phyloP scores from a whole-genome alignment of 2,797 vertebrate species.

The Microctenopoma stevenorrisi region DNA sequence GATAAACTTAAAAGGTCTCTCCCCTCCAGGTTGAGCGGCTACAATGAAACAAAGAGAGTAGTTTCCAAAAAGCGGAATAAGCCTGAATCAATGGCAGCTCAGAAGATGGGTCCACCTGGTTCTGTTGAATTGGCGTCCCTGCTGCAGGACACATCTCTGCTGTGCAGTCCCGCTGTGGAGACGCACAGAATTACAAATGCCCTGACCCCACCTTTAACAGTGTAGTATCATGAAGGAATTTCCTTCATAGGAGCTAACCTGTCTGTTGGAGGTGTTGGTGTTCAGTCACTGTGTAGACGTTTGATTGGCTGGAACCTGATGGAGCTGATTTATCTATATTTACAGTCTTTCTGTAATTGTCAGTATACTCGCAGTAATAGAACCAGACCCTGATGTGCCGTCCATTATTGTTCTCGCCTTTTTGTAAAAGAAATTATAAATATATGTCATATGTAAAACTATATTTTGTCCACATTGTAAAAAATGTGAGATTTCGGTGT shows the following conservation, averaged over 20 bases:
- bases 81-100: neutral
- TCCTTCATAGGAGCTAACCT: neutral
- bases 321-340: neutral
- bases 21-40: conserved; percentile 76
- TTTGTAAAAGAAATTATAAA: neutral
- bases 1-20: conserved; percentile 64
- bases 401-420: neutral
- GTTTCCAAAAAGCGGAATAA: neutral
- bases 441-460: no score
- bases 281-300: no score
- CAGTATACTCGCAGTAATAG: no score
- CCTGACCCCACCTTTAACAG: conserved; percentile 39
- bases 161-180: conserved; percentile 43
- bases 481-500: no score
- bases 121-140: conserved; percentile 60
- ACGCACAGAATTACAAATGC: conserved; percentile 21
- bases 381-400: neutral
- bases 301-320: neutral
- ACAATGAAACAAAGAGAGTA: conserved; percentile 23
- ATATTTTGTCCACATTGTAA: no score
- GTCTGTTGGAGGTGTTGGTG: neutral
- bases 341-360: neutral
- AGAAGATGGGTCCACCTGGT: neutral
- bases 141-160: conserved; percentile 63
- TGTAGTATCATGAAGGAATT: conserved; percentile 24